phyloP scores from a whole-genome alignment of 2,888 invertebrate genomes.

The Synanthedon vespiformis region DNA sequence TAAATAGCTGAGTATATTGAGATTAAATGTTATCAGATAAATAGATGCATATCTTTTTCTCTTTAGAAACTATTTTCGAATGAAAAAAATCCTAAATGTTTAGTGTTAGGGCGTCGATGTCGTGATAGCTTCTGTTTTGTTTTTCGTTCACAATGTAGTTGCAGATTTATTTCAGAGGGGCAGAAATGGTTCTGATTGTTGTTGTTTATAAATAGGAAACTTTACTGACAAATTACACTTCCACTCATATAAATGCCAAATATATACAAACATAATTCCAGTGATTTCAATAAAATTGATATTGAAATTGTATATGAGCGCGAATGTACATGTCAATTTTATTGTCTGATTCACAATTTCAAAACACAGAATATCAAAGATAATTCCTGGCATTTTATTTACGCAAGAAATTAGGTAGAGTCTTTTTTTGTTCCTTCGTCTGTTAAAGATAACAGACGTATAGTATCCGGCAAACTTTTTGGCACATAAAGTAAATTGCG shows the following conservation, averaged over 20 bases:
- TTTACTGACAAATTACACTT: constrained; percentile 27
- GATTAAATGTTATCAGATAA: constrained; percentile 55
- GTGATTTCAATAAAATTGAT: constrained; percentile 4
- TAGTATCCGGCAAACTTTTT: too few relatives aligned
- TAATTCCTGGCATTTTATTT: neutral
- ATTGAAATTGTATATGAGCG: neutral
- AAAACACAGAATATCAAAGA: neutral
- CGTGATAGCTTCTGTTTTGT: constrained; percentile 51
- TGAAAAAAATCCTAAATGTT: constrained; percentile 44
- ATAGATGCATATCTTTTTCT: constrained; percentile 70
- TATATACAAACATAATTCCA: neutral
- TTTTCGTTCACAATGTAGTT: neutral
- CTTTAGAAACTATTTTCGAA: constrained; percentile 60
- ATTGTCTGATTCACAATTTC: constrained; percentile 15
- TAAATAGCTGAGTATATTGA: constrained; percentile 39
- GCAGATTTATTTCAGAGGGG: neutral
- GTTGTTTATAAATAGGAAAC: neutral
- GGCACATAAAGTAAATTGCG: too few relatives aligned
- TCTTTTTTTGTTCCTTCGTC: too few relatives aligned
- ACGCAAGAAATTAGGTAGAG: too few relatives aligned
- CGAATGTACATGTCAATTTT: constrained; percentile 15
- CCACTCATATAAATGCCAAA: constrained; percentile 1
- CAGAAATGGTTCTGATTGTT: neutral
- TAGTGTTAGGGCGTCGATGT: constrained; percentile 59
- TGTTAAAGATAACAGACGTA: too few relatives aligned